Conservation (phyloP, 2,113 vertebrate genomes). For the Cryptomyrus ogoouensis region DNA sequence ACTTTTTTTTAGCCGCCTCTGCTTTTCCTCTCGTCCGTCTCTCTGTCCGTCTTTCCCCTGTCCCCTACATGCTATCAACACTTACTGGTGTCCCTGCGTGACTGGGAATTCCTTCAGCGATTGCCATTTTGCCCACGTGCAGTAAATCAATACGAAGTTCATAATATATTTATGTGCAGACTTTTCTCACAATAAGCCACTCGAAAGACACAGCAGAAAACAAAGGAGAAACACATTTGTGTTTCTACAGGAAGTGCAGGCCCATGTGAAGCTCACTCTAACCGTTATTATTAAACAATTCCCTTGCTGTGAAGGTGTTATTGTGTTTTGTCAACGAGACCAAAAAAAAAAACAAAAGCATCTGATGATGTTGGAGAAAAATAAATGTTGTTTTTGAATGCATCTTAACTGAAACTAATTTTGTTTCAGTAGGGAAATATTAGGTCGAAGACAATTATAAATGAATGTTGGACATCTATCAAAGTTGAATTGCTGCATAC, state of each 20-base stretch:
- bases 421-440: neutral
- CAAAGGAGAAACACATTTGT: neutral
- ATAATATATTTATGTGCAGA: neutral
- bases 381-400: neutral
- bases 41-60: neutral
- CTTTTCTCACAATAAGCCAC: neutral
- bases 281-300: neutral
- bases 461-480: neutral
- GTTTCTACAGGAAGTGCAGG: neutral
- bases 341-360: neutral
- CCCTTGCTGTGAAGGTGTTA: neutral
- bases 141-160: conserved; percentile 9
- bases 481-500: neutral
- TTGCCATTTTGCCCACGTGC: conserved; percentile 1
- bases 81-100: too few relatives aligned
- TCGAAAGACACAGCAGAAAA: neutral
- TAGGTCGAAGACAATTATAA: neutral
- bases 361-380: neutral
- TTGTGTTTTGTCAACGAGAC: neutral
- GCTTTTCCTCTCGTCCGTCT: neutral
- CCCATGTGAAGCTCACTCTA: neutral
- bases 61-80: neutral
- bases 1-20: neutral
- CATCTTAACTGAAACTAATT: neutral
- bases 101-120: neutral